Base-by-base conservation (phyloP, 2,113 vertebrate species). In the Phylloscopus trochiloides region DNA sequence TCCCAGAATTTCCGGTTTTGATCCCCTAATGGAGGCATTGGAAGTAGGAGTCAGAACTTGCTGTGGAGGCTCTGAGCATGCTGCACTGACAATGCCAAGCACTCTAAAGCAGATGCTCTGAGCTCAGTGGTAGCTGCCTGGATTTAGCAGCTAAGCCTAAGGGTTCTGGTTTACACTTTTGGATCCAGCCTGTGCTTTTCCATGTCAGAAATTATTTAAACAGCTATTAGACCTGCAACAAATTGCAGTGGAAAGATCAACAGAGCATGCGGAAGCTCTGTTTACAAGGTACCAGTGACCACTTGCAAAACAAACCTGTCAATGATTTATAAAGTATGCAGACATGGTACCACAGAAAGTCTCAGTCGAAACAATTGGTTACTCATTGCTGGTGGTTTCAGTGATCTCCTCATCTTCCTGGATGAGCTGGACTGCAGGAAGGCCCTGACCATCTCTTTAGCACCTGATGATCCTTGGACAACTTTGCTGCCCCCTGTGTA, bases 241-340 rank as follows among this genome's bases (percentile, higher is more conserved):
- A 89, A 94, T 67, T 92, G 90, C 78, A 94, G 71, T 94, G 88
- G 94, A 97, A 98, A 97, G 96, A 95, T 97, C 93, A 97, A 92
- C 96, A 96, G 94, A 94, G 96, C 92, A 19, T 92, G 92, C 92
- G 95, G 96, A 92, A 94, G 91, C 92, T 97, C 36, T 95, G 62
- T 88, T 96, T 96, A 97, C 96, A 97, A 96, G 94, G 95, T 96
- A 86, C 87, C 66, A 67, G 92, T 78, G 92, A 79, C 66, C 58
- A 78, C 93, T 97, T 97, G 96, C 92, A 90, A 93, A 97, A 97
- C 93, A 94, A 88, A 66, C 10, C 95, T 98, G 97, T 98, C 92
- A 98, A 98, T 98, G 94, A 98, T 98, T 98, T 97, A 96, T 96
- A 58, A 95, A 94, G 80, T 52, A 92, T 91, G 81, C 93, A 97